Evolutionary conservation across 1,140 invertebrate genomes (phyloP), one percentile per base, ranked within the genome.

Genomic region (Drosophila tristis): DNA sequence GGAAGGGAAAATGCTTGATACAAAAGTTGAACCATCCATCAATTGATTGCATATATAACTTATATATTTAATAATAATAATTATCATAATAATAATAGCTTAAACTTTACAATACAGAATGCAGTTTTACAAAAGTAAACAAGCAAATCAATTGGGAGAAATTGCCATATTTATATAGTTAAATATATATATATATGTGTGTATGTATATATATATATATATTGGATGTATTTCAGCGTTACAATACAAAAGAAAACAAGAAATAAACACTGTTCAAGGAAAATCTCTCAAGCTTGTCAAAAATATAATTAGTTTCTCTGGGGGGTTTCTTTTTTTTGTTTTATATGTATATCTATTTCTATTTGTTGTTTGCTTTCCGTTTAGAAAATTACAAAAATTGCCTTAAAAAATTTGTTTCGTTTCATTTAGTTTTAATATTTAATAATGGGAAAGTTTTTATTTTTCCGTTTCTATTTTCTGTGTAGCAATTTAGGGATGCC

Each of bases 31-130:
- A 74, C 70, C 71, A 64, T 74, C 61, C 59, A 74, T 71, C 67
- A 42, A 66, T 80, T 54, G 63, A 80, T 86, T 87, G 62, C 74
- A 80, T 68, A 68, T 49, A 68, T 86, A 87, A 86, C 81, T 86
- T 86, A 86, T 87, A 87, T 86, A 86, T 86, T 87, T 86, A 86
- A 86, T 80, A 85, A 85, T 76, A 59, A 75, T 75, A 58, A 74
- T 78, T 64, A 76, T 75, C 51, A 73, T 76, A 72, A 81, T 84
- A 85, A 86, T 85, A 80, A 86, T 86, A 81, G 68, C 81, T 87
- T 86, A 86, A 57, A 81, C 48, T 74, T 66, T 86, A 87, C 56
- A 86, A 87, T 86, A 86, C 82, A 86, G 82, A 78, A 87, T 81
- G 82, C 81, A 85, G 59, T 61, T 78, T 65, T 74, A 65, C 49